Evolutionary conservation across 2,113 vertebrate species (phyloP).

Genomic region (Melierax canorus): DNA sequence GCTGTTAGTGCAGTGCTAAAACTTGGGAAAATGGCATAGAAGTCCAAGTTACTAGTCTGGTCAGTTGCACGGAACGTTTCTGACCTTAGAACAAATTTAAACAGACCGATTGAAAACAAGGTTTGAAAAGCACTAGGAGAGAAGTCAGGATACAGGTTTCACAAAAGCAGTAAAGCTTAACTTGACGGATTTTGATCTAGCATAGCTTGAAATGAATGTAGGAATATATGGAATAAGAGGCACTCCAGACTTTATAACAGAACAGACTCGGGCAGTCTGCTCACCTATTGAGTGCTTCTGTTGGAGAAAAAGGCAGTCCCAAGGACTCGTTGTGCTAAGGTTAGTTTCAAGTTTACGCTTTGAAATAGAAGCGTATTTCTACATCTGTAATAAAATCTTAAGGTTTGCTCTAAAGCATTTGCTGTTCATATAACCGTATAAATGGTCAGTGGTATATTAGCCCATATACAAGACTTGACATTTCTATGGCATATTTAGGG

Average conservation of each 20-base stretch:
- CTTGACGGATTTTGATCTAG: not conserved
- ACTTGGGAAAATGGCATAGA: fast-evolving
- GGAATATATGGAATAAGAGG: not conserved
- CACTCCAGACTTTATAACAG: not conserved
- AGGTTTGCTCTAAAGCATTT: not conserved
- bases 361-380: not conserved
- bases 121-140: not conserved
- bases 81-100: not conserved
- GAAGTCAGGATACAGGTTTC: not conserved
- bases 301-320: not conserved
- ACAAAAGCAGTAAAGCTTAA: not conserved
- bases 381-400: fast-evolving
- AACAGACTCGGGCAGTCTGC: not conserved
- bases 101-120: not conserved
- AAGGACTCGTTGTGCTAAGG: not conserved
- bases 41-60: not conserved
- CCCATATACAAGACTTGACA: not conserved
- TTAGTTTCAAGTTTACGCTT: not conserved
- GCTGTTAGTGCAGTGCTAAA: fast-evolving
- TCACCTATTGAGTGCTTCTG: fast-evolving
- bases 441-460: not conserved
- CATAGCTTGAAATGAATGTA: not conserved
- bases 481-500: not conserved
- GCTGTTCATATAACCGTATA: not conserved
- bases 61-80: fast-evolving